These are phyloP conservation scores for Xiphophorus couchianus DNA, from an alignment of 2,113 vertebrate genomes.

Conservation along the genomic window DNA sequence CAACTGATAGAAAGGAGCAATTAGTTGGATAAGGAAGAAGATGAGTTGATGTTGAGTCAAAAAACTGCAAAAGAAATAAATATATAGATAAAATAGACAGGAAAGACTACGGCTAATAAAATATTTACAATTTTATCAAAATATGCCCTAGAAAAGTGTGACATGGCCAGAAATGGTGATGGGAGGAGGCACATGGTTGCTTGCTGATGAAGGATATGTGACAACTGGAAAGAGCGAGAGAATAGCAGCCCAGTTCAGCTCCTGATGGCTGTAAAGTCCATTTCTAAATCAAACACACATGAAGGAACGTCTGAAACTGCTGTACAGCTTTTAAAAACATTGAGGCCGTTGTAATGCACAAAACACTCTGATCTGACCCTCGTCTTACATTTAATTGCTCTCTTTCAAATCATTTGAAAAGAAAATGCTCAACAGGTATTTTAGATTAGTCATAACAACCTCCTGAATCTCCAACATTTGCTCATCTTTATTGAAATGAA, in stretches of 20 bases:
- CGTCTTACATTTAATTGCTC: background rate
- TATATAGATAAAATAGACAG: conserved; percentile 37
- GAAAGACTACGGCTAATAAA: conserved; percentile 35
- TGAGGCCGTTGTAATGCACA: background rate
- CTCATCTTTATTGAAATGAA: no score
- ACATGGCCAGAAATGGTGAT: conserved; percentile 19
- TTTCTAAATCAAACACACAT: conserved; percentile 13
- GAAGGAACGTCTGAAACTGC: conserved; percentile 24
- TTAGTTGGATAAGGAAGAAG: background rate
- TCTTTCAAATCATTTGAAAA: background rate
- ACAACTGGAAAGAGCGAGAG: conserved; percentile 29
- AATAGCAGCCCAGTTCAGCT: conserved; percentile 24
- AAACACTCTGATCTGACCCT: background rate
- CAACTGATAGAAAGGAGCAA: conserved; percentile 29
- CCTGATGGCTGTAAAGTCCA: conserved; percentile 57
- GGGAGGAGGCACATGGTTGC: conserved; percentile 36
- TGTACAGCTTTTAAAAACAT: background rate
- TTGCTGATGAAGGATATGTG: conserved; percentile 50
- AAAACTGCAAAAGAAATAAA: conserved; percentile 3
- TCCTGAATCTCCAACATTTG: background rate
- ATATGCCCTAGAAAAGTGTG: conserved; percentile 36
- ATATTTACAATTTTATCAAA: conserved; percentile 64
- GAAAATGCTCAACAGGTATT: background rate
- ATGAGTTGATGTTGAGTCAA: background rate
- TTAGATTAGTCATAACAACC: background rate